Percentiles rank a stretch among this genome's conserved stretches.
Conservation (phyloP, 2,113 vertebrate genomes). For the Nibea albiflora region DNA sequence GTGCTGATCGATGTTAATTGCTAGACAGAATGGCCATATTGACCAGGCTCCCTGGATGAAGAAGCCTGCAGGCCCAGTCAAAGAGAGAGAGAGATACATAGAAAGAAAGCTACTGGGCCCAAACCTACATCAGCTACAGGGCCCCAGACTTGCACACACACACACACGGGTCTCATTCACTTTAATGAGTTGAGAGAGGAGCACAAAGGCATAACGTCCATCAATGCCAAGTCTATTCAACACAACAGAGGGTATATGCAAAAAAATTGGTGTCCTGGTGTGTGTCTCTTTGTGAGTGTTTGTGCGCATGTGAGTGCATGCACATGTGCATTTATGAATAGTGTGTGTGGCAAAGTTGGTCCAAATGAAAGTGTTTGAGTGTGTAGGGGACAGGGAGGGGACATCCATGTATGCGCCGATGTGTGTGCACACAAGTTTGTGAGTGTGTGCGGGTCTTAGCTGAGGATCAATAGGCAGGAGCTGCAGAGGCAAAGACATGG, state of each 20-base stretch:
- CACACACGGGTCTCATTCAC: conserved; percentile 66
- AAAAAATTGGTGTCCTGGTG: conserved; percentile 59
- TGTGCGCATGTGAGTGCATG: conserved; percentile 35
- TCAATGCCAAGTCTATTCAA: conserved; percentile 79
- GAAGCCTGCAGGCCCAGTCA: conserved; percentile 77
- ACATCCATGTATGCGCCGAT: conserved; percentile 16
- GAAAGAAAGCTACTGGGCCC: conserved; percentile 43
- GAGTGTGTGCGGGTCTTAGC: conserved; percentile 65
- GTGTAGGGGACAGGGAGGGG: conserved; percentile 19
- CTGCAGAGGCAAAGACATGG: conserved; percentile 85
- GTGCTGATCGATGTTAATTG: conserved; percentile 87
- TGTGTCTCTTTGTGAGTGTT: conserved; percentile 39
- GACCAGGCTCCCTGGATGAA: conserved; percentile 77
- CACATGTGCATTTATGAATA: conserved; percentile 32
- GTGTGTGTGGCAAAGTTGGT: conserved; percentile 43
- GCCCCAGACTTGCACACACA: conserved; percentile 53
- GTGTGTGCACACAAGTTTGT: conserved; percentile 51
- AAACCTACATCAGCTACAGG: conserved; percentile 64
- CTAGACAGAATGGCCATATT: conserved; percentile 86
- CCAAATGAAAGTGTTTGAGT: conserved; percentile 9
- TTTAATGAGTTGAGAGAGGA: conserved; percentile 77
- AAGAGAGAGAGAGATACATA: conserved; percentile 50
- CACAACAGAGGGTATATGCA: conserved; percentile 69
- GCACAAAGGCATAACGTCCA: conserved; percentile 78
- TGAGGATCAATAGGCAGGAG: conserved; percentile 85